Evolutionary conservation across 2,888 invertebrate species (phyloP).

Genomic region (Nipponacmea schrenckii): DNA sequence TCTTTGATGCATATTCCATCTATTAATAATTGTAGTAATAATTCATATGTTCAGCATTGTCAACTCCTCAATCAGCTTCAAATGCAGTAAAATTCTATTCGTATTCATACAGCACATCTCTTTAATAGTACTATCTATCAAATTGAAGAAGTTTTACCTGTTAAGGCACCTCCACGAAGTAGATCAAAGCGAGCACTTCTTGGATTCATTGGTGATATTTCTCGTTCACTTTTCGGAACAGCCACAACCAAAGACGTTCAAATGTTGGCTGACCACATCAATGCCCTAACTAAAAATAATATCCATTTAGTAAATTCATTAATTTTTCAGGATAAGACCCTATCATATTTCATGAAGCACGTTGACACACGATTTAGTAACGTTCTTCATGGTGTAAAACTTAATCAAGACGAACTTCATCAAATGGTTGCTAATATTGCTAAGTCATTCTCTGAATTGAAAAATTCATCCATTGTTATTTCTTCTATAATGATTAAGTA

Average conservation of each 20-base stretch:
- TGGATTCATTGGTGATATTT: neutral
- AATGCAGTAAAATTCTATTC: neutral
- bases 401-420: neutral
- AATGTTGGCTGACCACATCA: neutral
- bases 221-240: slow-evolving; percentile 1
- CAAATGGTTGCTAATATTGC: neutral
- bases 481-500: neutral
- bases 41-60: neutral
- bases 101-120: neutral
- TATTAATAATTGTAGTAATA: neutral
- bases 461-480: neutral
- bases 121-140: neutral
- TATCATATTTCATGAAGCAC: neutral
- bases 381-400: neutral
- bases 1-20: neutral
- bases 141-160: neutral
- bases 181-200: neutral
- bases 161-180: neutral
- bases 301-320: neutral
- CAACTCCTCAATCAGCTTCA: neutral
- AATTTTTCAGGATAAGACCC: neutral
- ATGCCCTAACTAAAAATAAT: slow-evolving; percentile 2
- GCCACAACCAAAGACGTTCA: slow-evolving; percentile 1
- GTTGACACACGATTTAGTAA: neutral
- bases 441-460: neutral